These are phyloP conservation scores for Rhabditoides inermis DNA, from an alignment of 2,888 invertebrate species.

Conservation along the genomic window DNA sequence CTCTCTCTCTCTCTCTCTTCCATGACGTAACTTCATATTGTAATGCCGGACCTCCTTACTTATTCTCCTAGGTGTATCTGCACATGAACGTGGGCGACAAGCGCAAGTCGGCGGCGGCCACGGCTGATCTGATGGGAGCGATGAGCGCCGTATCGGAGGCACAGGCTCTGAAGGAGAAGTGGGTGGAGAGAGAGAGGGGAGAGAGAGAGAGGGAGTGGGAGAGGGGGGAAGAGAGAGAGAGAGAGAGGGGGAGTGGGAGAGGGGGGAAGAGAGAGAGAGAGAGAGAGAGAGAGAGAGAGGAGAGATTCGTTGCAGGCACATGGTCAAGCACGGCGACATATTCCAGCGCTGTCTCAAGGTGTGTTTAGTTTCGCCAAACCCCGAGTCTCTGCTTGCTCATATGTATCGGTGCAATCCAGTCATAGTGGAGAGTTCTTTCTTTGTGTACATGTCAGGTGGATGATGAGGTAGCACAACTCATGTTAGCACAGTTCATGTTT, in stretches of 20 bases:
- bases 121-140: slow-evolving; percentile 11
- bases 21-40: neutral
- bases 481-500: too few relatives aligned
- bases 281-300: neutral
- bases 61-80: slow-evolving; percentile 23
- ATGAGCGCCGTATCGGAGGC: slow-evolving; percentile 42
- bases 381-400: too few relatives aligned
- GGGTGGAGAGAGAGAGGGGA: neutral
- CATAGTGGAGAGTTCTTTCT: too few relatives aligned
- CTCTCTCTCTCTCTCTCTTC: too few relatives aligned
- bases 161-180: slow-evolving; percentile 42
- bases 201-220: too few relatives aligned
- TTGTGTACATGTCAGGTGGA: too few relatives aligned
- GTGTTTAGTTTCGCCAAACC: too few relatives aligned
- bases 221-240: too few relatives aligned
- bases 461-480: too few relatives aligned
- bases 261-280: neutral
- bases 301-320: slow-evolving; percentile 19
- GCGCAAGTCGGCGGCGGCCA: slow-evolving; percentile 13
- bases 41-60: neutral
- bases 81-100: slow-evolving; percentile 25
- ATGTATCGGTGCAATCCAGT: too few relatives aligned
- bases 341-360: slow-evolving; percentile 28
- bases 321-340: slow-evolving; percentile 38
- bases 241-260: too few relatives aligned